phyloP scores from a whole-genome alignment of 2,797 vertebrate genomes.

The Ptychobarbus kaznakovi region DNA sequence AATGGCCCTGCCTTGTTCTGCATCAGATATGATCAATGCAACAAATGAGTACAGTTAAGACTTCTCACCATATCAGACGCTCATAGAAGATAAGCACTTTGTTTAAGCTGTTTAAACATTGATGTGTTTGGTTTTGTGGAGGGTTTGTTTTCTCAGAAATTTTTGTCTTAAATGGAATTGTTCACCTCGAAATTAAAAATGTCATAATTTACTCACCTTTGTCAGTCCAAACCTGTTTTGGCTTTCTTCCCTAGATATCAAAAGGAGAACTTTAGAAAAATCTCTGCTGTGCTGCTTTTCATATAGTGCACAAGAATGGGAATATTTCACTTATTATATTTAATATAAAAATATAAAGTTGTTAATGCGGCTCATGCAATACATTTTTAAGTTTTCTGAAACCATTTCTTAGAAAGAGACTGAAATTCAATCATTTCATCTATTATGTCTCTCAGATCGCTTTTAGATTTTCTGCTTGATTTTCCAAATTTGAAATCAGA shows the following conservation, averaged over 20 bases:
- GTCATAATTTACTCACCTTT: neutral
- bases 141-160: constrained; percentile 9
- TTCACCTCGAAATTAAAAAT: neutral
- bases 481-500: too few species aligned
- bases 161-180: neutral
- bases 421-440: too few species aligned
- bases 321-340: neutral
- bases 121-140: neutral
- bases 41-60: constrained; percentile 68
- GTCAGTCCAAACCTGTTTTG: neutral
- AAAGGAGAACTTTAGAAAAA: neutral
- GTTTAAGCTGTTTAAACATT: constrained; percentile 34
- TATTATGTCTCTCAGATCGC: too few species aligned
- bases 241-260: neutral
- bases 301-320: neutral
- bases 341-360: neutral
- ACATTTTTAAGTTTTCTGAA: neutral
- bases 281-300: neutral
- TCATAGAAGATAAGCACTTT: constrained; percentile 15
- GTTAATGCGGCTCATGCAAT: neutral
- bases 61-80: constrained; percentile 7
- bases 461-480: too few species aligned
- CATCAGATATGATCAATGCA: constrained; percentile 68
- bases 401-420: too few species aligned
- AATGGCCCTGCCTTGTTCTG: constrained; percentile 68